These are phyloP conservation scores for Pemphredon lugubris DNA, from an alignment of 2,888 invertebrate species.

Conservation along the genomic window DNA sequence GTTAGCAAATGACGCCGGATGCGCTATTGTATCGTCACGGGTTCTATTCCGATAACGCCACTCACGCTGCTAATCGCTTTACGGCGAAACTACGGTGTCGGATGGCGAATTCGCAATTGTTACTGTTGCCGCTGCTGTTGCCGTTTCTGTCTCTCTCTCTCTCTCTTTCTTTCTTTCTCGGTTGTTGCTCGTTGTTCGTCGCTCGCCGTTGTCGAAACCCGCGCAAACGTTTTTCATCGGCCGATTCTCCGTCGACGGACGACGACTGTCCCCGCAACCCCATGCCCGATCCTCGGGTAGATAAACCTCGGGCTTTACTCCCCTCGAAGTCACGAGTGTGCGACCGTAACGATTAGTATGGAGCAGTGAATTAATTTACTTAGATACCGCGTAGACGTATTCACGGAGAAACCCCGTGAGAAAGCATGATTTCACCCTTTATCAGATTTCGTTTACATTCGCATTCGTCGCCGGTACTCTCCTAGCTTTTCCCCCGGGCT, in stretches of 20 bases:
- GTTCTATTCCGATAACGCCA: conserved; percentile 60
- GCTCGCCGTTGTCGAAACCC: conserved; percentile 53
- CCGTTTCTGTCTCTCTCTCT: too few species aligned
- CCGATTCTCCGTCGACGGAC: conserved; percentile 10
- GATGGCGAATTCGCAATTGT: conserved; percentile 49
- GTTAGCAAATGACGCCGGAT: conserved; percentile 62
- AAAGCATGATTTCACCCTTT: conserved; percentile 48
- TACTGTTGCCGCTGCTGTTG: conserved; percentile 4
- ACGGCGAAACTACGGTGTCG: conserved; percentile 63
- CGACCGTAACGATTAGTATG: conserved; percentile 53
- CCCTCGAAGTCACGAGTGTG: conserved; percentile 31
- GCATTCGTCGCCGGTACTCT: not conserved
- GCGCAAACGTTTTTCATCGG: conserved; percentile 34
- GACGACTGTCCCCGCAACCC: conserved; percentile 33
- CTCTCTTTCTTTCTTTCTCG: not conserved
- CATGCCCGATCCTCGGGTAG: conserved; percentile 30
- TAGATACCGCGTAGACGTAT: conserved; percentile 36
- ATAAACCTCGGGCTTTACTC: conserved; percentile 37
- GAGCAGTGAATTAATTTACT: conserved; percentile 57
- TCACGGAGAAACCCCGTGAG: conserved; percentile 41
- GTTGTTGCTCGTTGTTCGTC: conserved; percentile 2
- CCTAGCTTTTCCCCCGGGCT: too few species aligned
- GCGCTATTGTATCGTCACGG: conserved; percentile 60
- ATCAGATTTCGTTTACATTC: conserved; percentile 37
- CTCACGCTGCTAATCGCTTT: conserved; percentile 61